Conservation (phyloP, 23 tunicate species). For the Styela plicata region DNA sequence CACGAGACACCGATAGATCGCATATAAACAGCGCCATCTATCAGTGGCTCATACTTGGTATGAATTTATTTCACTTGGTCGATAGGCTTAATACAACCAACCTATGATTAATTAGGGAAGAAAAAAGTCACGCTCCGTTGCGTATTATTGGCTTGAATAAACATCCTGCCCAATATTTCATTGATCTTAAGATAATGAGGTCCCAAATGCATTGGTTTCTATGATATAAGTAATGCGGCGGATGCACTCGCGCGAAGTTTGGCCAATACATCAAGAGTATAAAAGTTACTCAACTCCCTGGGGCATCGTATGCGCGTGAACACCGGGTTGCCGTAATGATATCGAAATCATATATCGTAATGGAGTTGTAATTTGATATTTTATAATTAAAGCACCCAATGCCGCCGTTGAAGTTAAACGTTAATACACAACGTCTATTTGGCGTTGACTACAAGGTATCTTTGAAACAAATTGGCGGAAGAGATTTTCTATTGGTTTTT, state of each 20-base stretch:
- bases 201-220: background rate
- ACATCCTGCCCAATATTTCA: background rate
- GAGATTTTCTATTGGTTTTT: too few relatives aligned
- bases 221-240: background rate
- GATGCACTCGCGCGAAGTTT: background rate
- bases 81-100: too few relatives aligned
- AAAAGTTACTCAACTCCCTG: background rate
- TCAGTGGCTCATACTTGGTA: too few relatives aligned
- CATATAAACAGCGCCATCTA: too few relatives aligned
- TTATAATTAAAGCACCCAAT: background rate
- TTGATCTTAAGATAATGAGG: background rate
- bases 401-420: too few relatives aligned
- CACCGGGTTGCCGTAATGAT: background rate
- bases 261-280: background rate
- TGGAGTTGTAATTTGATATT: background rate
- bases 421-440: too few relatives aligned
- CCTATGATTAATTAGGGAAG: too few relatives aligned
- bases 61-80: too few relatives aligned
- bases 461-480: too few relatives aligned
- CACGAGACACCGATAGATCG: too few relatives aligned
- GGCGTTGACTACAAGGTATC: too few relatives aligned
- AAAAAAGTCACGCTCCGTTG: background rate
- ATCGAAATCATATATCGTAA: background rate
- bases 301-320: background rate
- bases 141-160: background rate